These are phyloP conservation scores for Coptodon rendalli DNA, from an alignment of 2,113 vertebrate species.

Conservation along the genomic window DNA sequence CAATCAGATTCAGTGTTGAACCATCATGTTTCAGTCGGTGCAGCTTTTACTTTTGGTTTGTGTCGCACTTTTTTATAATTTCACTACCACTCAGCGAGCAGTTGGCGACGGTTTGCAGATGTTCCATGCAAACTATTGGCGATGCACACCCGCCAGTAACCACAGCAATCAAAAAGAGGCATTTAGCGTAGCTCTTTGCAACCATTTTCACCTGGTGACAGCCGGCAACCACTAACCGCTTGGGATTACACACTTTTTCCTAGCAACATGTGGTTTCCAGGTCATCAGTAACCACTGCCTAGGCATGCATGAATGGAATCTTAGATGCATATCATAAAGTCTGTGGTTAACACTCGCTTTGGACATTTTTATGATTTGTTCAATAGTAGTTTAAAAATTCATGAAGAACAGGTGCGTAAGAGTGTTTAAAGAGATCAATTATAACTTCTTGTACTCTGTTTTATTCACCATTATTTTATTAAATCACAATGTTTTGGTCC, in stretches of 20 bases:
- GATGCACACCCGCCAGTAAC: neutral
- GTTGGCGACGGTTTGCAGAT: neutral
- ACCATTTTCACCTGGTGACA: neutral
- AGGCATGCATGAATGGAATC: neutral
- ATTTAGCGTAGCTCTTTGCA: neutral
- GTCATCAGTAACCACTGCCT: neutral
- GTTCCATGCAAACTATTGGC: neutral
- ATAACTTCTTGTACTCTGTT: neutral
- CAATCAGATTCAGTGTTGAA: neutral
- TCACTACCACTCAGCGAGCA: neutral
- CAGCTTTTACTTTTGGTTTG: neutral
- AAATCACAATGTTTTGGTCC: neutral
- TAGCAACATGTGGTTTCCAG: neutral
- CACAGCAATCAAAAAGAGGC: neutral
- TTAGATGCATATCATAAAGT: neutral
- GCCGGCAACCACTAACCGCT: neutral
- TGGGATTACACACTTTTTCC: neutral
- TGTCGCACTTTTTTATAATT: neutral
- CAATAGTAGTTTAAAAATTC: neutral
- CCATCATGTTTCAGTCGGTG: neutral
- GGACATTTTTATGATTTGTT: neutral
- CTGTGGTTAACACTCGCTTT: accelerated
- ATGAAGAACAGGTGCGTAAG: neutral
- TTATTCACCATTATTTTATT: neutral
- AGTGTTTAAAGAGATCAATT: neutral